Base-by-base conservation (phyloP, 2,888 invertebrate genomes). In the Pseudococcus longispinus region DNA sequence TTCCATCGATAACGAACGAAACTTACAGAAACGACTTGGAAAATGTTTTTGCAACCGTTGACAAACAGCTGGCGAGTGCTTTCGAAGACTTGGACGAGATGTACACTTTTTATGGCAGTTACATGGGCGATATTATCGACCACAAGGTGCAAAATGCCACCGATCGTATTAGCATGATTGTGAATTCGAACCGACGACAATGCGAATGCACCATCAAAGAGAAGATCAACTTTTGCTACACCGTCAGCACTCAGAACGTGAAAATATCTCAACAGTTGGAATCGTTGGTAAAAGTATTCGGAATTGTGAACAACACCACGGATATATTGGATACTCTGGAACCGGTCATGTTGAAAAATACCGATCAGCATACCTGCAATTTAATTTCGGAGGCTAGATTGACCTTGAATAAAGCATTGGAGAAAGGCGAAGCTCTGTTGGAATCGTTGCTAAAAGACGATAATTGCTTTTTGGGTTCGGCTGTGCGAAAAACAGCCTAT, bases 131-230 rank as follows among this genome's bases (percentile, higher is more conserved):
- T 11, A 70, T 87, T 13, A 44, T 87, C 29, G 46, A 87, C 44
- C 74, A 87, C 32, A 60, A 42, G n/a, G 70, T 70, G n/a, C n/a
- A 29, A 15, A 87, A 87, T 51, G 83, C 60, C 37, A 87, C 87
- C 44, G 51, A 83, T 46, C 37, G 83, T 4, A 83, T 87, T 3
- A 46, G 87, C 70, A 51, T 84, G 70, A 51, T 60, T 4, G 29
- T 87, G 32, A 74, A 42, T 18, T 82, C 87, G 5, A 60, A 87
- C 23, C 87, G 87, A 5, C 37, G 51, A 83, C n/a, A 42, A 70
- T 83, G 55, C 74, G 46, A 55, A 32, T 60, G 70, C 83, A 74
- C 74, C 9, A 20, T 74, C 32, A 29, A 23, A 18, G 83, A 83
- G 55, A 60, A 51, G n/a, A 23, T 87, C 6, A 65, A 44, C 29